Evolutionary conservation across 2,113 vertebrate species (phyloP).

Genomic region (Paramormyrops kingsleyae): DNA sequence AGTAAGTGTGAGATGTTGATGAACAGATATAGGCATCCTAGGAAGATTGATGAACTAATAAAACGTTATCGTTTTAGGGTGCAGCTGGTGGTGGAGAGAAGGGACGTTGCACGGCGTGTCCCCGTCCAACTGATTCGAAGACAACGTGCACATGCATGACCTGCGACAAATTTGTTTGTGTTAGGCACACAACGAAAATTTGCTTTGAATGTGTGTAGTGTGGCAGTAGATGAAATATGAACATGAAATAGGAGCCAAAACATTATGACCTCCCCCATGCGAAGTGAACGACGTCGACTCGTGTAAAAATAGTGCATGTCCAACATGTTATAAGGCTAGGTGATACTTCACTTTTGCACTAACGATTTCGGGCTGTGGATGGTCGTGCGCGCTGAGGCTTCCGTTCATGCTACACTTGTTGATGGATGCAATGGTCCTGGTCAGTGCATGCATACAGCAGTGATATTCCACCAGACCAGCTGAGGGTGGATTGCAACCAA

Average conservation of each 20-base stretch:
- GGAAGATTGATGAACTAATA: background rate
- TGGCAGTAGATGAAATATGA: background rate
- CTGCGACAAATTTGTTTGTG: background rate
- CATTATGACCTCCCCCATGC: background rate
- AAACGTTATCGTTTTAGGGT: background rate
- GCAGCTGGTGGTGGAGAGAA: fast-evolving
- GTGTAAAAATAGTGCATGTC: background rate
- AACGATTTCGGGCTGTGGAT: no score
- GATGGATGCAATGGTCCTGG: background rate
- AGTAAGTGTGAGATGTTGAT: background rate
- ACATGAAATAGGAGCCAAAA: background rate
- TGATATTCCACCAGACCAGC: background rate
- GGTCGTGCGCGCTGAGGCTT: no score
- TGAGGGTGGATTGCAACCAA: background rate
- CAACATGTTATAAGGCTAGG: background rate
- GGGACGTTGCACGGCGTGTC: background rate
- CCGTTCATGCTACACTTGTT: no score
- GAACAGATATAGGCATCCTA: background rate
- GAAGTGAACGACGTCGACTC: background rate
- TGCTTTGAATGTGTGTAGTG: background rate
- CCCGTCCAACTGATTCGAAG: background rate
- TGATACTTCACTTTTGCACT: background rate
- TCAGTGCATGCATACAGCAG: background rate
- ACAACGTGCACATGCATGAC: background rate
- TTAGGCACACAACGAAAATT: fast-evolving